These are phyloP conservation scores for Pollenia griseotomentosa DNA, from an alignment of 2,888 invertebrate species.

Conservation along the genomic window DNA sequence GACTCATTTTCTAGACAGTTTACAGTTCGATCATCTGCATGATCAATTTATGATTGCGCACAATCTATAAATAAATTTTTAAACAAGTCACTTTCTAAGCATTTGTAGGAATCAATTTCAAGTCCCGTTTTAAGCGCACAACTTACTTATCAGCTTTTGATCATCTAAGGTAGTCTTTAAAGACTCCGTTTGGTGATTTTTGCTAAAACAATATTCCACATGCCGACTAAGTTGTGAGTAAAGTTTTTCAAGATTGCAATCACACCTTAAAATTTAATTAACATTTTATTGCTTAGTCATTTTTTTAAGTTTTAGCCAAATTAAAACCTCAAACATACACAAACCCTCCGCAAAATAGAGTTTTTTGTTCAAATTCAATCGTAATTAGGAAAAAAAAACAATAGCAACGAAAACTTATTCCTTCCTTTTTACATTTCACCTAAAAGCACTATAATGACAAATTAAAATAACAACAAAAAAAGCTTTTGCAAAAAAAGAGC, in stretches of 20 bases:
- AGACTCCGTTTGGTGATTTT: too few relatives aligned
- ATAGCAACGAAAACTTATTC: not conserved
- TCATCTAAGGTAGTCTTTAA: too few relatives aligned
- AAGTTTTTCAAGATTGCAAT: conserved; percentile 8
- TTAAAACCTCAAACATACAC: not conserved
- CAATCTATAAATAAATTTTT: too few relatives aligned
- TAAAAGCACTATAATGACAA: not conserved
- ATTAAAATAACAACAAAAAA: not conserved
- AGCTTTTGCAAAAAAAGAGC: conserved; percentile 22
- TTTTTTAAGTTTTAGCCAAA: conserved; percentile 23
- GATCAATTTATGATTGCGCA: too few relatives aligned
- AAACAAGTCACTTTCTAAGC: too few relatives aligned
- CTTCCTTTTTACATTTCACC: conserved; percentile 27
- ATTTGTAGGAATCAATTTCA: too few relatives aligned
- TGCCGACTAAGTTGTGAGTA: too few relatives aligned
- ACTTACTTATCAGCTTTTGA: too few relatives aligned
- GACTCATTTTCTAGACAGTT: too few relatives aligned
- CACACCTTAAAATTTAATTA: conserved; percentile 37
- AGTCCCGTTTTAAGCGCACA: too few relatives aligned
- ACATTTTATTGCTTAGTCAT: conserved; percentile 24
- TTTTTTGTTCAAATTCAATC: not conserved
- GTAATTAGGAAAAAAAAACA: conserved; percentile 10
- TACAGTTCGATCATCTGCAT: too few relatives aligned
- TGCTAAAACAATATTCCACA: too few relatives aligned
- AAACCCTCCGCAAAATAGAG: not conserved